Evolutionary conservation across 1,140 invertebrate species (phyloP).

Genomic region (Drosophila pandora): DNA sequence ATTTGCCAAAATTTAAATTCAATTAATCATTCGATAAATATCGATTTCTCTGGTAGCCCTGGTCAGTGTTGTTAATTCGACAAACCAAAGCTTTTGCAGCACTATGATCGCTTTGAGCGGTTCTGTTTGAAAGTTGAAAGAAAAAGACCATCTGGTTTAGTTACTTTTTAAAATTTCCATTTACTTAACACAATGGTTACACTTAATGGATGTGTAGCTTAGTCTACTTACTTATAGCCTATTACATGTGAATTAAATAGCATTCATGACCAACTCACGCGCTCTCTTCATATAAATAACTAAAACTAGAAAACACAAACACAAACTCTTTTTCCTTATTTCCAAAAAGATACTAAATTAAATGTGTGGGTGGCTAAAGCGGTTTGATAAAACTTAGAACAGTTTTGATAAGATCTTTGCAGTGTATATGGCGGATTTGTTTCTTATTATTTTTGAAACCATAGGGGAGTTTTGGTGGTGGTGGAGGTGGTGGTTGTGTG

Average conservation of each 20-base stretch:
- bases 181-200: conserved; percentile 65
- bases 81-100: not conserved
- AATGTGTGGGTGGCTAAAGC: conserved; percentile 41
- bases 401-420: conserved; percentile 63
- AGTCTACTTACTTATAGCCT: conserved; percentile 65
- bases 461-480: not conserved
- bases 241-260: conserved; percentile 65
- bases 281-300: conserved; percentile 70
- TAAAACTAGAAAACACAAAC: conserved; percentile 79
- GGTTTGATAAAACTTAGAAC: conserved; percentile 75
- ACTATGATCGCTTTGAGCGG: conserved; percentile 7
- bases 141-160: conserved; percentile 37
- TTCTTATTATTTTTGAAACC: conserved; percentile 19
- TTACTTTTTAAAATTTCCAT: conserved; percentile 71
- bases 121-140: conserved; percentile 24
- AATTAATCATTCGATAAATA: not conserved
- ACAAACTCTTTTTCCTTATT: conserved; percentile 59
- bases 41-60: not conserved
- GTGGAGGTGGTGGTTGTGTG: conserved; percentile 28
- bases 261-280: conserved; percentile 61
- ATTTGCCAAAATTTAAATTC: not conserved
- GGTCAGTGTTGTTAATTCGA: not conserved
- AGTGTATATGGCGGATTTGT: conserved; percentile 38
- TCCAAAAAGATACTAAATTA: conserved; percentile 51
- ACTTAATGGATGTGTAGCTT: conserved; percentile 60